Percentiles rank a stretch among this genome's conserved stretches.
Conservation (phyloP, 2,113 vertebrate species). For the Tragelaphus buxtoni region DNA sequence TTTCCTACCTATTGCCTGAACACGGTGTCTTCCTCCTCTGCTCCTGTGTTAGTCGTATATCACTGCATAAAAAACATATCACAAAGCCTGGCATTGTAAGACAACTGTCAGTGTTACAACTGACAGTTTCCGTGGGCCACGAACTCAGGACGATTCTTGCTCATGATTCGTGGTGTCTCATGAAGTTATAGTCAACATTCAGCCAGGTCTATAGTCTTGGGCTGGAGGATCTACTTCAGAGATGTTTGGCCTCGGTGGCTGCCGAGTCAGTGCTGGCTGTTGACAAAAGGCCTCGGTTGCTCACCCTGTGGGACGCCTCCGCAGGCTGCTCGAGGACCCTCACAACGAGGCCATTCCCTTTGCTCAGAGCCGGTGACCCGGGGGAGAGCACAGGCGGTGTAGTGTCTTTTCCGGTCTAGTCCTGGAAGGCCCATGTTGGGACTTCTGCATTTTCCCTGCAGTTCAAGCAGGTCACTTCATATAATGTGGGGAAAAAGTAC, state of each 20-base stretch:
- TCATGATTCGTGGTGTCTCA: fast-evolving
- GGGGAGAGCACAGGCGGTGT: too few relatives aligned
- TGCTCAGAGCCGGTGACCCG: fast-evolving
- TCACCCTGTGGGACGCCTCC: fast-evolving
- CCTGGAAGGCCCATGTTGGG: too few relatives aligned
- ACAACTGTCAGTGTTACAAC: neutral
- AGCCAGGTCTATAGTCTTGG: fast-evolving
- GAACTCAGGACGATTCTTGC: neutral
- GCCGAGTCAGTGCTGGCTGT: neutral
- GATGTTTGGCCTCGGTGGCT: neutral
- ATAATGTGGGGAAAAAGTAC: neutral
- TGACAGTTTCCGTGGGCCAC: neutral
- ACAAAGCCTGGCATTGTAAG: neutral
- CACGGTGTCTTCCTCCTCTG: neutral
- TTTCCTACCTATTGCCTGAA: neutral
- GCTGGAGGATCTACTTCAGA: neutral
- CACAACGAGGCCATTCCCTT: fast-evolving
- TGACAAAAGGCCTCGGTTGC: neutral
- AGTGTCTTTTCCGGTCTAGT: neutral
- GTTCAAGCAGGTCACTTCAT: neutral
- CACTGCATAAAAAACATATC: neutral
- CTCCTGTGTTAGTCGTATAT: fast-evolving
- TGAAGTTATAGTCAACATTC: neutral
- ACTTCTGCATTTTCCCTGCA: neutral
- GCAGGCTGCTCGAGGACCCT: fast-evolving